A percentile compares a stretch with the other conserved stretches of the same genome.
These are phyloP conservation scores for Nasonia vitripennis DNA, from an alignment of 1,140 invertebrate species.

Conservation along the genomic window DNA sequence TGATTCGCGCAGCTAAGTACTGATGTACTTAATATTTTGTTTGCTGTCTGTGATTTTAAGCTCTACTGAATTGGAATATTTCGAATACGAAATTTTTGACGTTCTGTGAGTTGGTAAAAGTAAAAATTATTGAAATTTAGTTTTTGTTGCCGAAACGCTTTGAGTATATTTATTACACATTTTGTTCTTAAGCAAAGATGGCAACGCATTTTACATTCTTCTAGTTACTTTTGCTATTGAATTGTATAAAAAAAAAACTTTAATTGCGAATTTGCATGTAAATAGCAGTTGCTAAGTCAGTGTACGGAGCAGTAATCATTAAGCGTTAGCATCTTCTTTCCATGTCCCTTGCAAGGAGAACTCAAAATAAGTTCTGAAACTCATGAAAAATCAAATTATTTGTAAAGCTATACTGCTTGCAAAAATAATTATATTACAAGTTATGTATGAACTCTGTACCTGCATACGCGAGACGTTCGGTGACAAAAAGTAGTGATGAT, in stretches of 20 bases:
- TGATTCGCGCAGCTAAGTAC: conserved; percentile 29
- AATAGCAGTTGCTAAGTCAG: not conserved
- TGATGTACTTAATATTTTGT: conserved; percentile 30
- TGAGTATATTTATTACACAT: not conserved
- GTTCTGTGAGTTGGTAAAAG: not conserved
- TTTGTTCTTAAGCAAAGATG: conserved; percentile 28
- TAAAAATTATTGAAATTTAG: conserved; percentile 14
- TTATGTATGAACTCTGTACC: conserved; percentile 31
- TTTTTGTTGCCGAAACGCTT: conserved; percentile 2
- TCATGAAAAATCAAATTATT: not conserved
- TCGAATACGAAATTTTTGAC: not conserved
- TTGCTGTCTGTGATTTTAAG: conserved; percentile 23
- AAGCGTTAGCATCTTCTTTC: not conserved
- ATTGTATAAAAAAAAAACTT: conserved; percentile 28
- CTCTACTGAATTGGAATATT: not conserved
- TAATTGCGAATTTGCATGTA: not conserved
- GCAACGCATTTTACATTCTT: not conserved
- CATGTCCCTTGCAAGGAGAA: not conserved
- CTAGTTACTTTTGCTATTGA: not conserved
- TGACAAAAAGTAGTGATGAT: conserved; percentile 7
- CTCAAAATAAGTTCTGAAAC: conserved; percentile 21
- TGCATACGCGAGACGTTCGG: not conserved
- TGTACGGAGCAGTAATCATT: not conserved
- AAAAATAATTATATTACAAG: not conserved
- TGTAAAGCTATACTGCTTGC: not conserved